Percentiles rank a stretch among this genome's conserved stretches.
phyloP scores from a whole-genome alignment of 2,113 vertebrate species.

The Etheostoma spectabile region DNA sequence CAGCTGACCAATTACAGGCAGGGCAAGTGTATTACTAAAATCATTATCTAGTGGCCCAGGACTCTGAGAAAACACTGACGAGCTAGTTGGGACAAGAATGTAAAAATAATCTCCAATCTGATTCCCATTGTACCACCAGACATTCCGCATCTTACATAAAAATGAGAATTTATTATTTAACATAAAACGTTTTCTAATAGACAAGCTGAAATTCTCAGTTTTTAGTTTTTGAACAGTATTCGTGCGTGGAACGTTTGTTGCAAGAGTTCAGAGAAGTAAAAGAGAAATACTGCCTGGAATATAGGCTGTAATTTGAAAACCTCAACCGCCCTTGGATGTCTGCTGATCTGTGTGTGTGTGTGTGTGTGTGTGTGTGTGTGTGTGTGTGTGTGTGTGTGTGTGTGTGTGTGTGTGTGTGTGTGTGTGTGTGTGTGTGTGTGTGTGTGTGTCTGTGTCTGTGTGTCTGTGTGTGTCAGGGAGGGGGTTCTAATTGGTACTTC shows the following conservation, averaged over 20 bases:
- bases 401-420: constrained; percentile 24
- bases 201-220: not conserved
- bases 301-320: constrained; percentile 79
- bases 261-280: constrained; percentile 39
- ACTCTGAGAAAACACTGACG: not conserved
- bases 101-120: not conserved
- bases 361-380: constrained; percentile 10
- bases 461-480: constrained; percentile 8
- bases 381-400: constrained; percentile 33
- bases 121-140: not conserved
- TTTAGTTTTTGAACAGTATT: not conserved
- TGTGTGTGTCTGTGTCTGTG: constrained; percentile 34
- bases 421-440: constrained; percentile 7
- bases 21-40: not conserved
- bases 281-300: constrained; percentile 55
- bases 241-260: constrained; percentile 30
- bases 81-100: not conserved
- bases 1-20: not conserved
- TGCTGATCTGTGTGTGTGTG: constrained; percentile 37
- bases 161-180: not conserved
- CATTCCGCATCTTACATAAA: not conserved
- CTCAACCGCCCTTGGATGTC: constrained; percentile 69
- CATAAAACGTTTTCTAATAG: not conserved
- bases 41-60: not conserved
- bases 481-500: constrained; percentile 49